These are phyloP conservation scores for Talpa occidentalis DNA, from an alignment of 2,113 vertebrate genomes.

Conservation along the genomic window DNA sequence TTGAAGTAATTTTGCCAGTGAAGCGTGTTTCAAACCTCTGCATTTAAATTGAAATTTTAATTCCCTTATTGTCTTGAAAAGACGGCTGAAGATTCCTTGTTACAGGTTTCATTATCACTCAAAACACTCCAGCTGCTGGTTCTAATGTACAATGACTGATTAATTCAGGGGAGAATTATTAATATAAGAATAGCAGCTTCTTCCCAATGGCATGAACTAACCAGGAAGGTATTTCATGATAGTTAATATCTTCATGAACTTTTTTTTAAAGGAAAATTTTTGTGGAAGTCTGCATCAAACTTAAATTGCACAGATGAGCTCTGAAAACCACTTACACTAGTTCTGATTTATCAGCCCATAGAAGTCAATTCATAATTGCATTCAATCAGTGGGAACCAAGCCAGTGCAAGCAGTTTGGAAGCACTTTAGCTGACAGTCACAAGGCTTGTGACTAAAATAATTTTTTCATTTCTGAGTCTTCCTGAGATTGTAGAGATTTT, in stretches of 20 bases:
- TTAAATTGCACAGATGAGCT: constrained; percentile 67
- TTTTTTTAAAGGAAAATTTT: constrained; percentile 63
- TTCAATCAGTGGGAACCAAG: constrained; percentile 55
- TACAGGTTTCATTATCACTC: constrained; percentile 93
- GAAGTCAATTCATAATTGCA: constrained; percentile 75
- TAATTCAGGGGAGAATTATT: constrained; percentile 87
- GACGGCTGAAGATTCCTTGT: constrained; percentile 89
- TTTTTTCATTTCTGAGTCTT: constrained; percentile 44
- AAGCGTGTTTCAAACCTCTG: constrained; percentile 91
- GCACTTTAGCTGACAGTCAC: constrained; percentile 62
- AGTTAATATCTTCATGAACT: constrained; percentile 83
- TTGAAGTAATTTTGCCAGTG: constrained; percentile 93
- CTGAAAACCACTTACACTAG: constrained; percentile 1
- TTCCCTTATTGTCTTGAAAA: constrained; percentile 92
- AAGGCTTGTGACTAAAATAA: constrained; percentile 48
- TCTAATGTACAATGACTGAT: constrained; percentile 90
- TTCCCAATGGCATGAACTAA: constrained; percentile 80
- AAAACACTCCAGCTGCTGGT: constrained; percentile 90
- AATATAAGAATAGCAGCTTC: constrained; percentile 85
- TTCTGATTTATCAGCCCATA: constrained; percentile 67
- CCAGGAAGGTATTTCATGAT: constrained; percentile 82
- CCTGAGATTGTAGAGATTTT: constrained; percentile 57
- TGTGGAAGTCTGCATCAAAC: constrained; percentile 55
- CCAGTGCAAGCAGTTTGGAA: constrained; percentile 42
- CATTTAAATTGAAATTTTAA: constrained; percentile 95